These are phyloP conservation scores for Porites cylindrica DNA, from an alignment of 92 coral and sea anemone genomes.

Conservation along the genomic window DNA sequence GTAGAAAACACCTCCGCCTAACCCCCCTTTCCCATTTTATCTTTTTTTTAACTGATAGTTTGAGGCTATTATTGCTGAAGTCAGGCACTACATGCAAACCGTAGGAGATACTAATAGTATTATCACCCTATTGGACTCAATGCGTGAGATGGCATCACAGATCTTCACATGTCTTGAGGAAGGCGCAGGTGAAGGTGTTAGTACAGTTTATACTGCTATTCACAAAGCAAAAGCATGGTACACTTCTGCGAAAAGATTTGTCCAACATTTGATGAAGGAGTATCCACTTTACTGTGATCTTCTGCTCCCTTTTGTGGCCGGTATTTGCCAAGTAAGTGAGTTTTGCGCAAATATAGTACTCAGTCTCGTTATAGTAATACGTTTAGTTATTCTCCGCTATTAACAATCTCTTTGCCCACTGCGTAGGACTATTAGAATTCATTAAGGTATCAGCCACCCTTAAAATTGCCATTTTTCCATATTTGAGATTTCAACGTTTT, in stretches of 20 bases:
- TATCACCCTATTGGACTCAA: constrained; percentile 12
- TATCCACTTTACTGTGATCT: constrained; percentile 88
- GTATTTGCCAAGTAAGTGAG: constrained; percentile 79
- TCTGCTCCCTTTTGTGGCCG: constrained; percentile 80
- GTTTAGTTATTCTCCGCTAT: too few species aligned
- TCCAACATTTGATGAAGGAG: constrained; percentile 67
- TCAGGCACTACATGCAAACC: constrained; percentile 75
- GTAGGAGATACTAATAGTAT: constrained; percentile 70
- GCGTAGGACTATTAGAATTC: too few species aligned
- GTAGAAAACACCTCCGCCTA: not conserved
- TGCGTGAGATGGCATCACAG: constrained; percentile 36
- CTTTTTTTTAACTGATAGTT: constrained; percentile 48
- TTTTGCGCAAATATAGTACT: not conserved
- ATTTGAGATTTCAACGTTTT: too few species aligned
- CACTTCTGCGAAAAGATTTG: constrained; percentile 70
- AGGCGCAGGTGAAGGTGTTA: constrained; percentile 20
- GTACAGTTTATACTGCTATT: constrained; percentile 46
- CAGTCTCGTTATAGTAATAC: not conserved
- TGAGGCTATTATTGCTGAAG: constrained; percentile 63
- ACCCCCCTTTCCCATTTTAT: not conserved
- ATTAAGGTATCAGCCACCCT: too few species aligned
- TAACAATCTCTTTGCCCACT: too few species aligned
- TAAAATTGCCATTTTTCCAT: too few species aligned
- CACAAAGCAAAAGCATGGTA: constrained; percentile 73
- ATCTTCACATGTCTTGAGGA: constrained; percentile 26